Evolutionary conservation across 2,113 vertebrate species (phyloP), one percentile per base, ranked within the genome.

Genomic region (Anas platyrhynchos): DNA sequence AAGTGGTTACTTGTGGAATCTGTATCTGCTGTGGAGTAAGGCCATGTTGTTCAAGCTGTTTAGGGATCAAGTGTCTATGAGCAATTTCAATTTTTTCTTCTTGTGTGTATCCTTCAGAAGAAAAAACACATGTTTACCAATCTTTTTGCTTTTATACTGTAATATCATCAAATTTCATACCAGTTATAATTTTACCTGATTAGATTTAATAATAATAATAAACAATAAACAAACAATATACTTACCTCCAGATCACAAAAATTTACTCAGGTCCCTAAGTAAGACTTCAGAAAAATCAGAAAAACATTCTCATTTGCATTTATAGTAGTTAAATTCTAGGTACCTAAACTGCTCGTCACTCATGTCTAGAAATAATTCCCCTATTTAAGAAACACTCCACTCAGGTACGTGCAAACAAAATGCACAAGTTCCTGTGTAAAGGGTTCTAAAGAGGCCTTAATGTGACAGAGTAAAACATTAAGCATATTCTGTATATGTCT

Each of bases 71-170:
- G 81, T 99, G 99, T 43, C 99, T 98, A 83, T 99, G 99, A 50
- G 99, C 99, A n/a, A 99, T 99, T 98, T 99, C 99, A 50, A 99
- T 97, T 97, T 99, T 99, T 96, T 99, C 99, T 92, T 99, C 99
- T 90, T 99, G 99, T 6, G 99, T 99, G 94, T 99, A 99, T 17
- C 99, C 99, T 99, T 94, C 12, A 95, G 94, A 55, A 73, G n/a
- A 84, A 67, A 67, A 58, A 56, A 2, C 9, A 21, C 16, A 1
- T 8, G 25, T 43, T 83, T 36, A 63, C 31, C 84, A 8, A 48
- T 21, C 2, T 68, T 59, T 69, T 46, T 68, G 76, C 5, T 58
- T 75, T 58, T 7, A 18, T 0, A 32, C n/a, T 62, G 73, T 26
- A 63, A 92, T 31, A 58, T 22, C 89, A 66, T 56, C 12, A 38